Base-by-base conservation (phyloP, 2,888 invertebrate genomes). In the Pristionchus exspectatus region DNA sequence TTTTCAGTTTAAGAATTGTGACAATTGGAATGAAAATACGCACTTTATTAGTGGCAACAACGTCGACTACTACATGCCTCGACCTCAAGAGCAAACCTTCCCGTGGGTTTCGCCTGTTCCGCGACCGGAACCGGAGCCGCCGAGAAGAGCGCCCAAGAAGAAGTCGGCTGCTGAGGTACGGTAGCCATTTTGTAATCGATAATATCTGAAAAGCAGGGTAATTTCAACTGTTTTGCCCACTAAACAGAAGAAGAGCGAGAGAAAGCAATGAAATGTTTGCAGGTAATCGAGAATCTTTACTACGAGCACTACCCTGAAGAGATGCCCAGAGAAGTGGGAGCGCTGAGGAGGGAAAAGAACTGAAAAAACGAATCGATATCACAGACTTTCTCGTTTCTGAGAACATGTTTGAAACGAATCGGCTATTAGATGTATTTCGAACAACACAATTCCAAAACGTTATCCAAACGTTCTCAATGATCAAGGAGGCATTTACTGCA, bases 281-380 rank as follows among this genome's bases (percentile, higher is more conserved):
- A 89, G 89, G 83, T 89, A 44, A 89, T 89, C 33, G 89, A 89
- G 85, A 89, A 89, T 83, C 85, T 89, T 21, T 89, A 89, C 85
- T 84, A 89, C 85, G 84, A 89, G 50, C 89, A 89, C 72, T 89
- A 89, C 56, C 89, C 89, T 12, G 89, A 89, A 16, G 89, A 89
- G 27, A 50, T 88, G 74, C 88, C 88, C 24, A 72, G 54, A 24
- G 56, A 88, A 59, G 59, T 88, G 21, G 88, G 88, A 56, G 88
- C 72, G 33, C 24, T 88, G 74, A 72, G 77, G 50, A 50, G 88
- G 27, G 88, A 88, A 69, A 44, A 66, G 56, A 24, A 69, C n/a
- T 87, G 66, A 72, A 30, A 7, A 4, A 4, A 7, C 63, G 21
- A 54, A 10, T 54, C n/a, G 3, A 2, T 5, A 10, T 63, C n/a